These are phyloP conservation scores for Pocillopora damicornis DNA, from an alignment of 64 coral and sea anemone species.

Conservation along the genomic window DNA sequence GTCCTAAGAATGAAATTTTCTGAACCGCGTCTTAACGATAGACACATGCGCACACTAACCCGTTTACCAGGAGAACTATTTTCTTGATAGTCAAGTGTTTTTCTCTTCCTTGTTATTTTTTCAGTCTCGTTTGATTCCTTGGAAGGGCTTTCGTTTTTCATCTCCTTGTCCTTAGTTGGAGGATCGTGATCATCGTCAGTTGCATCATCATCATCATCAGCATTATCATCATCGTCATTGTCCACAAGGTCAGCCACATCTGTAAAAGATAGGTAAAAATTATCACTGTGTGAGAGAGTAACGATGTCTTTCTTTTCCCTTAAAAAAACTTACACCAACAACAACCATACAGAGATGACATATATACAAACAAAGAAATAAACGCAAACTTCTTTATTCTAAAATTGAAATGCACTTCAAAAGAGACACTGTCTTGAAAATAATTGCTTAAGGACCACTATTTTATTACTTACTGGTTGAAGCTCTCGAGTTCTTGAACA, in stretches of 20 bases:
- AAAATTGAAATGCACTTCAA: no score
- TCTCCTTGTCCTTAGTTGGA: not conserved
- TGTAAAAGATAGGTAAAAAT: not conserved
- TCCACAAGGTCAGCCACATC: constrained; percentile 17
- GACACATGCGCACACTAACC: not conserved
- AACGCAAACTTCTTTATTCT: no score
- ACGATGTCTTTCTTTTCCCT: not conserved
- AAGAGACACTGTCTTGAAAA: not conserved
- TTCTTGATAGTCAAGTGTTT: not conserved
- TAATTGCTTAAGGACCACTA: not conserved
- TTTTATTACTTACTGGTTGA: constrained; percentile 1
- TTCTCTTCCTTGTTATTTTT: constrained; percentile 33
- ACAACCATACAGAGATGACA: no score
- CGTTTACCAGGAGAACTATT: constrained; percentile 17
- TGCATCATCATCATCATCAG: constrained; percentile 32
- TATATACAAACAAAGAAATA: no score
- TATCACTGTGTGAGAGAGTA: no score
- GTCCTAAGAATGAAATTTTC: not conserved
- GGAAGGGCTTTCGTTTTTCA: not conserved
- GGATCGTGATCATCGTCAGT: not conserved
- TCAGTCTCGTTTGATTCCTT: not conserved
- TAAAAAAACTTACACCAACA: not conserved
- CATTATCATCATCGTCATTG: not conserved
- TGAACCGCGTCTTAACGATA: not conserved
- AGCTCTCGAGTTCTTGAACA: constrained; percentile 25